These are phyloP conservation scores for Knipowitschia caucasica DNA, from an alignment of 2,797 vertebrate species.

Conservation along the genomic window DNA sequence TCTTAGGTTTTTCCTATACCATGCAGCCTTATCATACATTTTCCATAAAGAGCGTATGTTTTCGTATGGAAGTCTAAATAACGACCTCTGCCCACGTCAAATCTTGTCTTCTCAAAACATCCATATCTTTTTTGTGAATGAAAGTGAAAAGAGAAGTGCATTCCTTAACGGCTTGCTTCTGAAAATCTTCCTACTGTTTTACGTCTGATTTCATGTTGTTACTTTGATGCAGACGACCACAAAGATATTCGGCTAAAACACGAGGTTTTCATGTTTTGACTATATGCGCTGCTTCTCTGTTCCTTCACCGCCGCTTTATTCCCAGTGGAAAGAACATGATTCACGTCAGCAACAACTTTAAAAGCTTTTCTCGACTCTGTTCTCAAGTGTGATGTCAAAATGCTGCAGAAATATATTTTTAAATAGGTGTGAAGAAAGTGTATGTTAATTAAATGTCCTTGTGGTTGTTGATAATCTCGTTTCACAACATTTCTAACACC, in stretches of 20 bases:
- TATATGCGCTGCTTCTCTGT: neutral
- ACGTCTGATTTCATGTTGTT: too few species aligned
- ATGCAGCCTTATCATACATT: too few species aligned
- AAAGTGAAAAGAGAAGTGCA: too few species aligned
- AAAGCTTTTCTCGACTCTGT: neutral
- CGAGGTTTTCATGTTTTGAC: neutral
- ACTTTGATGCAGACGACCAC: neutral
- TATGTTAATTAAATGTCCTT: neutral
- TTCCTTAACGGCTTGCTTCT: too few species aligned
- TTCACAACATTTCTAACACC: too few species aligned
- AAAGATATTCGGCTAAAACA: neutral
- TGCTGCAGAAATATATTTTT: neutral
- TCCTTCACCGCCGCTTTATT: slow-evolving; percentile 2
- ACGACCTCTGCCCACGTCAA: too few species aligned
- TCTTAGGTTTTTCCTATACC: too few species aligned
- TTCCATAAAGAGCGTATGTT: too few species aligned
- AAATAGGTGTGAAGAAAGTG: neutral
- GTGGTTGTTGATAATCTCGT: neutral
- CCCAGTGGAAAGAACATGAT: neutral
- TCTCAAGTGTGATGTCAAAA: neutral
- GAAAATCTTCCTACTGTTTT: too few species aligned
- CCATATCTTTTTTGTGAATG: too few species aligned
- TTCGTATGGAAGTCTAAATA: too few species aligned
- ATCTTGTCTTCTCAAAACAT: too few species aligned
- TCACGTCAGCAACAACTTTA: neutral